Evolutionary conservation across 2,888 invertebrate species (phyloP).

Genomic region (Drosophila stalkeri): DNA sequence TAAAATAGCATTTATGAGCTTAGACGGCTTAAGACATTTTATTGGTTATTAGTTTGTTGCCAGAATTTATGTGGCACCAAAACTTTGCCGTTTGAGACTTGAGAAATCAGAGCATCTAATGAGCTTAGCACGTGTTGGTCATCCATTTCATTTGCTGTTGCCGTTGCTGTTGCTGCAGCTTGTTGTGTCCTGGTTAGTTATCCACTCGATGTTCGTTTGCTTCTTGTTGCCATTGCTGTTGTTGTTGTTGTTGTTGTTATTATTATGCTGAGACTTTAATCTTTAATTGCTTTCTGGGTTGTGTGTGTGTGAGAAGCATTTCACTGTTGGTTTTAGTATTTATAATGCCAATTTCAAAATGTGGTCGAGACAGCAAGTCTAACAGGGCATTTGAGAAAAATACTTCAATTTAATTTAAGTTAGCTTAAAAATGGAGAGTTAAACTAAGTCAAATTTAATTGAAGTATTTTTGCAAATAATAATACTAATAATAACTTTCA

Average conservation of each 20-base stretch:
- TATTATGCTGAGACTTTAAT: constrained; percentile 54
- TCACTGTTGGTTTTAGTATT: constrained; percentile 43
- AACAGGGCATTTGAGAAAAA: neutral
- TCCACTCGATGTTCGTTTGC: constrained; percentile 14
- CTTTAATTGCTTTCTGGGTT: constrained; percentile 71
- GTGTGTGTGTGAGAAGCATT: constrained; percentile 1
- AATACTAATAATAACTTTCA: too few species aligned
- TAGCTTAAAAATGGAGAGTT: neutral
- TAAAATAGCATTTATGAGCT: constrained; percentile 77
- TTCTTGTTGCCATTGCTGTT: neutral
- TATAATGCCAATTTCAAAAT: constrained; percentile 36
- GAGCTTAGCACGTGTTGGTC: constrained; percentile 79
- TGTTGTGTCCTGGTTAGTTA: constrained; percentile 23
- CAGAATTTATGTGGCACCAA: constrained; percentile 41
- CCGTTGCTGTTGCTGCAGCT: neutral
- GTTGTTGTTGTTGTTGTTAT: neutral
- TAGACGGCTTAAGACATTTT: constrained; percentile 75
- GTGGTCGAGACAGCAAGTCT: neutral
- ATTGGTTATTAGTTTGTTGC: constrained; percentile 77
- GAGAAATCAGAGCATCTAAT: constrained; percentile 71
- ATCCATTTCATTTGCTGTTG: constrained; percentile 43
- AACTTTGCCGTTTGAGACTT: constrained; percentile 29
- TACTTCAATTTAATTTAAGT: neutral
- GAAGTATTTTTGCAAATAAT: too few species aligned
- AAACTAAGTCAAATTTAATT: too few species aligned